A percentile compares a stretch with the other conserved stretches of the same genome.
Conservation (phyloP, 2,888 invertebrate genomes). For the Heliconius charithonia region DNA sequence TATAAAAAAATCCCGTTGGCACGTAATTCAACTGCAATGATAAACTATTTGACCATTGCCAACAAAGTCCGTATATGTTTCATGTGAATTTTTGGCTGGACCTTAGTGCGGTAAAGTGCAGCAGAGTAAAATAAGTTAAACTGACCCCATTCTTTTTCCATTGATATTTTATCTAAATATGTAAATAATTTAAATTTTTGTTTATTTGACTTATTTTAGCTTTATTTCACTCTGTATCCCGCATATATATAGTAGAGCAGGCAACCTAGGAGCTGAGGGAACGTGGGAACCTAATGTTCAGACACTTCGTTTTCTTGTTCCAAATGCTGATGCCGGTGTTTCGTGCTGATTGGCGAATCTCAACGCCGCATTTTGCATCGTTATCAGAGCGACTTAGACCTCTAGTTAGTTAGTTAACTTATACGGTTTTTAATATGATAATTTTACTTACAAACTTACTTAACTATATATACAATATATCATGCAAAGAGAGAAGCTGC, state of each 20-base stretch:
- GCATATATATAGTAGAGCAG: too few relatives aligned
- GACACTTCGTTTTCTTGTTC: too few relatives aligned
- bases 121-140: constrained; percentile 47
- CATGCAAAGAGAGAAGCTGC: constrained; percentile 14
- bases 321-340: too few relatives aligned
- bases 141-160: constrained; percentile 40
- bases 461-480: not conserved
- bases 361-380: too few relatives aligned
- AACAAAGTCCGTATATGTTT: constrained; percentile 57
- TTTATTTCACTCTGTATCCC: too few relatives aligned
- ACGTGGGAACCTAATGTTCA: too few relatives aligned
- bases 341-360: too few relatives aligned
- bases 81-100: constrained; percentile 62
- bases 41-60: constrained; percentile 60
- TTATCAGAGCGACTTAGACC: too few relatives aligned
- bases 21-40: constrained; percentile 50
- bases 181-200: too few relatives aligned
- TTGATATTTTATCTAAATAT: not conserved
- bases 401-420: not conserved
- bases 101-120: constrained; percentile 53
- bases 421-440: not conserved
- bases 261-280: too few relatives aligned
- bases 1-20: constrained; percentile 34
- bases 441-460: not conserved
- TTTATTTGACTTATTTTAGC: too few relatives aligned